Evolutionary conservation across 2,888 invertebrate species (phyloP).

Genomic region (Cephus runcator): DNA sequence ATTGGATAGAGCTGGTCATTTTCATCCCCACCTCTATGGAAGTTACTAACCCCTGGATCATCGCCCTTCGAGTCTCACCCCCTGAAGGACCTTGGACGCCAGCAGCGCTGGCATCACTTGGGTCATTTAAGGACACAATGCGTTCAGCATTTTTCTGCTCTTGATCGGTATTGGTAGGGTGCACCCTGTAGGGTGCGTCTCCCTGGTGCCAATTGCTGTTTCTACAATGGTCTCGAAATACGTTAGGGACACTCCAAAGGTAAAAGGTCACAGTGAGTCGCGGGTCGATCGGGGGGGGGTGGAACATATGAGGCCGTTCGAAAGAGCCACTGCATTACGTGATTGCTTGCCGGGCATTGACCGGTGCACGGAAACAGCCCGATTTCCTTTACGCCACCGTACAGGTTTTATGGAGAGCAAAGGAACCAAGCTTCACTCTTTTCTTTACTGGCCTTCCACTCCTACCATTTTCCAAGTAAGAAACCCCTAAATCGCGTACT

Average conservation of each 20-base stretch:
- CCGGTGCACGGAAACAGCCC: conserved; percentile 19
- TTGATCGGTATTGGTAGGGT: neutral
- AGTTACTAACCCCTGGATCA: neutral
- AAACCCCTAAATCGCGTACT: neutral
- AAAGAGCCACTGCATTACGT: conserved; percentile 51
- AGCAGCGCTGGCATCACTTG: neutral
- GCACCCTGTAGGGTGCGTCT: neutral
- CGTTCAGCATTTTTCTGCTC: neutral
- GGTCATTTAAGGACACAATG: neutral
- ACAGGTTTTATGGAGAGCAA: conserved; percentile 42
- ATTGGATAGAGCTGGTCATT: neutral
- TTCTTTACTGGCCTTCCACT: neutral
- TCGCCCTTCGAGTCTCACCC: neutral
- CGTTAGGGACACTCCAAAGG: neutral
- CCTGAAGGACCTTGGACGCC: neutral
- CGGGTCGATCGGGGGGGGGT: conserved; percentile 9
- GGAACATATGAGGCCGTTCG: conserved; percentile 17
- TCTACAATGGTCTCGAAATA: no score
- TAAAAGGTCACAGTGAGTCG: neutral
- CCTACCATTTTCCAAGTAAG: neutral
- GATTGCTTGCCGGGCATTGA: conserved; percentile 42
- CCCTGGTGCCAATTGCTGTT: neutral
- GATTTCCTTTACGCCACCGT: conserved; percentile 26
- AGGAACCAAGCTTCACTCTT: neutral
- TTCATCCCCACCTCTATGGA: neutral